phyloP scores from a whole-genome alignment of 2,888 invertebrate species.

The Drosophila algonquin region DNA sequence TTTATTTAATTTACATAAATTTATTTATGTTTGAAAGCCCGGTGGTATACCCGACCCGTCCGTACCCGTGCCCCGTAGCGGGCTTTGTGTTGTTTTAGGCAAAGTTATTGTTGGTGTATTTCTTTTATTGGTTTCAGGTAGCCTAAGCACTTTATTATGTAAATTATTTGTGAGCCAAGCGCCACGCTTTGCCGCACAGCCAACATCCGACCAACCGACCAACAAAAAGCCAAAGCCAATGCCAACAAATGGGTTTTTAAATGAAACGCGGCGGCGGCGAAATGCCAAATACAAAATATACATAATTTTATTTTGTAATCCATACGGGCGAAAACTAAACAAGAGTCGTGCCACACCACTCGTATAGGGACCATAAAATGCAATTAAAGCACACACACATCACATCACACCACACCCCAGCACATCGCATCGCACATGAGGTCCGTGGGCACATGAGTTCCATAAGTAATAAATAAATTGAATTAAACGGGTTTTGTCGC shows the following conservation, averaged over 20 bases:
- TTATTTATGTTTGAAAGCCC: conserved; percentile 70
- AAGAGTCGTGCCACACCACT: conserved; percentile 18
- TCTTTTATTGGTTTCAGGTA: conserved; percentile 70
- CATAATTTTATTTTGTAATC: conserved; percentile 56
- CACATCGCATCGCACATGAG: not conserved
- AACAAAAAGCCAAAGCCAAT: conserved; percentile 25
- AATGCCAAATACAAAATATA: conserved; percentile 37
- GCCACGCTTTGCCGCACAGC: conserved; percentile 74
- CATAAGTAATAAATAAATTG: conserved; percentile 60
- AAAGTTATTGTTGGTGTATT: conserved; percentile 34
- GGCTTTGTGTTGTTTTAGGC: conserved; percentile 47
- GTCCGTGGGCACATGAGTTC: conserved; percentile 6
- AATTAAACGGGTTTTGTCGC: conserved; percentile 52
- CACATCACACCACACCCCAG: no score
- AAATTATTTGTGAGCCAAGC: conserved; percentile 62
- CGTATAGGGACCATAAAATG: conserved; percentile 26
- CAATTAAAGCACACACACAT: conserved; percentile 48
- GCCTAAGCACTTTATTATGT: conserved; percentile 78
- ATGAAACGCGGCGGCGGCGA: conserved; percentile 38
- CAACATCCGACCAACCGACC: conserved; percentile 24
- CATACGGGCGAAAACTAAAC: conserved; percentile 38
- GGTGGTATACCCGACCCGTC: conserved; percentile 15
- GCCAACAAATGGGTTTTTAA: conserved; percentile 60
- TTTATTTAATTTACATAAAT: conserved; percentile 73
- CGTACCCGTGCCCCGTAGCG: not conserved